These are phyloP conservation scores for Bujurquina vittata DNA, from an alignment of 2,113 vertebrate genomes.

Conservation along the genomic window DNA sequence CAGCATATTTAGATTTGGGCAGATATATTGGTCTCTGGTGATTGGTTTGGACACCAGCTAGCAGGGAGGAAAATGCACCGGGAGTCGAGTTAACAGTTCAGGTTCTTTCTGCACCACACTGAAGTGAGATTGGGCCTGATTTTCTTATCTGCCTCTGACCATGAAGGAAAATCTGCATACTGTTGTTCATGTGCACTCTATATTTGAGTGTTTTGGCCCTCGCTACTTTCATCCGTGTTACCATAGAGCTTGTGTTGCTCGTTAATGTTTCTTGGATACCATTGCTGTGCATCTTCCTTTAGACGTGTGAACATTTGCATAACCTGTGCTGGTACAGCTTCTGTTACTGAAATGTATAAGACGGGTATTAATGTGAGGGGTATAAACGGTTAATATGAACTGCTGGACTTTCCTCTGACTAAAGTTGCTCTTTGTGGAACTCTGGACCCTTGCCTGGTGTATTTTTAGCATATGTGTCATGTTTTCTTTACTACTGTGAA, in stretches of 20 bases:
- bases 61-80: neutral
- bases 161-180: neutral
- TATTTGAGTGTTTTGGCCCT: neutral
- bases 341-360: neutral
- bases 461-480: conserved; percentile 72
- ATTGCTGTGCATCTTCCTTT: neutral
- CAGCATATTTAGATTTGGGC: neutral
- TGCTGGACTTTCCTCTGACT: conserved; percentile 47
- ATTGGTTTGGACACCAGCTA: neutral
- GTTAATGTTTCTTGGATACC: conserved; percentile 29
- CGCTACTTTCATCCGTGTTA: neutral
- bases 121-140: neutral
- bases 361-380: neutral
- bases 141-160: neutral
- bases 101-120: neutral
- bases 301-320: neutral
- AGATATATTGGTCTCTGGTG: neutral
- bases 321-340: neutral
- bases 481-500: conserved; percentile 70
- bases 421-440: conserved; percentile 59
- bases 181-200: neutral
- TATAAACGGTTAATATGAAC: conserved; percentile 31
- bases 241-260: conserved; percentile 9
- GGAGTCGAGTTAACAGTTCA: neutral
- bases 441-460: conserved; percentile 50